Base-by-base conservation (phyloP, 2,113 vertebrate species). In the Cepphus grylle region DNA sequence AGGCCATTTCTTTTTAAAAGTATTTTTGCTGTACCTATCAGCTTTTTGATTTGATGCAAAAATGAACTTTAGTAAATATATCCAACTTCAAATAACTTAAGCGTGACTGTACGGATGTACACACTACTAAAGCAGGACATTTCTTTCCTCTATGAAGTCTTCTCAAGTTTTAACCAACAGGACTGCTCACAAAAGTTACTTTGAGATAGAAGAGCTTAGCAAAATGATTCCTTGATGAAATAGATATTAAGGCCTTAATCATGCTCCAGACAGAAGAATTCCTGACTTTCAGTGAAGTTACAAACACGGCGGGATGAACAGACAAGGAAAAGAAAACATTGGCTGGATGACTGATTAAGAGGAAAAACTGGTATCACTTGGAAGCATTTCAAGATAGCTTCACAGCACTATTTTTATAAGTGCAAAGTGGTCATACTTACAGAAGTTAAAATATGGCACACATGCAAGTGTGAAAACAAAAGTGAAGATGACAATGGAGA, bases 221-320 rank as follows among this genome's bases (percentile, higher is more conserved):
- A 81, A 76, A 93, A 82, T 36, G 20, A 80, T 76, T 74, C 56
- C 67, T 6, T 88, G 55, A 83, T 70, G 26, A 94, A 96, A 81
- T 56, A 55, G 45, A 65, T 71, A 93, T 30, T 71, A 92, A 70
- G 21, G 53, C 45, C 58, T 81, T 94, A 86, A 93, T 70, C 52
- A 70, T 59, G 53, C 32, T 86, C 55, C 90, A 92, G 71, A 90
- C 66, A 95, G 49, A 87, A 93, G 53, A 96, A 96, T 94, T 88
- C 80, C 86, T 83, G 86, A 94, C 88, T 94, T 94, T 36, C 88
- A 88, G 23, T 85, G 86, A 86, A 94, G 82, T 83, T 83, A 93
- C 71, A 82, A 92, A 82, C 78, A 89, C 0, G 0, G 30, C 3
- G 61, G 66, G 42, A 86, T 65, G 67, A 93, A 88, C 29, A 78